Evolutionary conservation across 2,888 invertebrate species (phyloP), one percentile per base, ranked within the genome.

Genomic region (Salpingus planirostris): DNA sequence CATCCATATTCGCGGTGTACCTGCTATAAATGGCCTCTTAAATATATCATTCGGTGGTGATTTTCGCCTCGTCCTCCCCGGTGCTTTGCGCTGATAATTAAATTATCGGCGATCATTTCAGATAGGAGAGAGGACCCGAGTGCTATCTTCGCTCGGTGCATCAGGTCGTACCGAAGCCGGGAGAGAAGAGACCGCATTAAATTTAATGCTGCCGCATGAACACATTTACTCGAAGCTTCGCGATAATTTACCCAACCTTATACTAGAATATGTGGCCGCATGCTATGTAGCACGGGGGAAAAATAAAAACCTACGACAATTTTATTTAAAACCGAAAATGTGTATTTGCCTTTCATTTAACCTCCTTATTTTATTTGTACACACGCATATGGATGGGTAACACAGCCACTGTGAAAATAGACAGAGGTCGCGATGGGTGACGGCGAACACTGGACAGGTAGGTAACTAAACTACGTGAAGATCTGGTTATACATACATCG

Each of bases 1-100:
- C 58, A 52, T 55, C 55, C 55, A 52, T 54, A 53, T 57, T 57
- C 51, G 52, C 47, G 54, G 57, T 48, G 58, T 62, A 62, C 59
- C 59, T 59, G 62, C 59, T 29, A 29, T 26, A 29, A 29, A 34
- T 34, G 24, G 59, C 59, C 59, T n/a, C n/a, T n/a, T n/a, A n/a
- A n/a, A n/a, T n/a, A n/a, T n/a, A n/a, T n/a, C n/a, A n/a, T n/a
- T n/a, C n/a, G n/a, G n/a, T n/a, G n/a, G n/a, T n/a, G n/a, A n/a
- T n/a, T n/a, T n/a, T n/a, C n/a, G n/a, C n/a, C n/a, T n/a, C n/a
- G n/a, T n/a, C n/a, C n/a, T n/a, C n/a, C n/a, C n/a, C n/a, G n/a
- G n/a, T n/a, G n/a, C n/a, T n/a, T n/a, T n/a, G n/a, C n/a, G n/a
- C n/a, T n/a, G n/a, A 29, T 38, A 38, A 38, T 38, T 28, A 31